Conservation (phyloP, 2,888 invertebrate species). For the Yponomeuta evonymella region DNA sequence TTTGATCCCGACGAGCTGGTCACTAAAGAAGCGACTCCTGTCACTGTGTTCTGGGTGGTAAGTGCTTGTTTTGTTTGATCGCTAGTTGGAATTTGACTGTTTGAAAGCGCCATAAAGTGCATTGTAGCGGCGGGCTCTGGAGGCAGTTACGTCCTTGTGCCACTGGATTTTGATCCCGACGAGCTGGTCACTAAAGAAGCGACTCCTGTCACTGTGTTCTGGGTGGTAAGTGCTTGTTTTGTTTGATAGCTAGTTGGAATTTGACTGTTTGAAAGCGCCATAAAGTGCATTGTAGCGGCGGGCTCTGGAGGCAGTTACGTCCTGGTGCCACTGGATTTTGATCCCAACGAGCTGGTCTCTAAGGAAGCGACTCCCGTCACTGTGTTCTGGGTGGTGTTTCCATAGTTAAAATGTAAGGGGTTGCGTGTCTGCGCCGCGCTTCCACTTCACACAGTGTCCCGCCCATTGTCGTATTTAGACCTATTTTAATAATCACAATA, state of each 20-base stretch:
- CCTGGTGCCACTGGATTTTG: constrained; percentile 62
- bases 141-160: constrained; percentile 51
- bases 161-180: constrained; percentile 50
- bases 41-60: constrained; percentile 84
- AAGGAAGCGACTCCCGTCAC: constrained; percentile 80
- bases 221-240: constrained; percentile 72
- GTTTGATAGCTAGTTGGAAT: no score
- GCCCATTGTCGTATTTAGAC: no score
- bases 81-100: no score
- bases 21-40: constrained; percentile 74
- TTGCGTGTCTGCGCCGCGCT: no score
- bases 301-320: constrained; percentile 46
- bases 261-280: no score
- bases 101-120: constrained; percentile 9
- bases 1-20: constrained; percentile 49
- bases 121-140: constrained; percentile 46
- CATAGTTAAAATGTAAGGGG: no score
- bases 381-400: constrained; percentile 81
- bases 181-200: constrained; percentile 65
- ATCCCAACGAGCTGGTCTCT: constrained; percentile 47
- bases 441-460: no score
- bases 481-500: no score
- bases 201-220: constrained; percentile 82
- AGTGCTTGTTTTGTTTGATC: constrained; percentile 30
- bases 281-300: constrained; percentile 33